Evolutionary conservation across 1,140 invertebrate genomes (phyloP).

Genomic region (Drosophila subpulchrella): DNA sequence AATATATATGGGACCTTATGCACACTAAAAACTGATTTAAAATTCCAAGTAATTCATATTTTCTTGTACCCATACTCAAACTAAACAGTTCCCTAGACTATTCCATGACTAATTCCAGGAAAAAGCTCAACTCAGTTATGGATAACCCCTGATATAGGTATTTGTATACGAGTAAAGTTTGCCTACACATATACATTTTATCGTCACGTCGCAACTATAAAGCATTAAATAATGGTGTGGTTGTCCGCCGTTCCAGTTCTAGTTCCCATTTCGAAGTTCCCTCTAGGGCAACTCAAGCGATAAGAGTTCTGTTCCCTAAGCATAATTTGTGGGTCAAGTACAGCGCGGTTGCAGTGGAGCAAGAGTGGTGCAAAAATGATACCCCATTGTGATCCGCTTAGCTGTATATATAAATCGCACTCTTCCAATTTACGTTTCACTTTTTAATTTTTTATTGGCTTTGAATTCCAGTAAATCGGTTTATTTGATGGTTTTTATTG

Average conservation of each 20-base stretch:
- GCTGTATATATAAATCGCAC: not conserved
- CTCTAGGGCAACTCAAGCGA: slow-evolving; percentile 4
- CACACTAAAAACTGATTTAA: not conserved
- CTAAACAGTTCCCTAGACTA: not conserved
- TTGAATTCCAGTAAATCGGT: slow-evolving; percentile 50
- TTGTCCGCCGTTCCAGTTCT: slow-evolving; percentile 12
- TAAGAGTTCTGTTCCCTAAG: slow-evolving; percentile 41
- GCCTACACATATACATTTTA: slow-evolving; percentile 45
- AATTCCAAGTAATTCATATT: not conserved
- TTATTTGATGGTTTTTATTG: slow-evolving; percentile 32
- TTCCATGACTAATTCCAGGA: slow-evolving; percentile 13
- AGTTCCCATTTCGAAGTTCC: slow-evolving; percentile 18
- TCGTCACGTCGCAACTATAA: slow-evolving; percentile 66
- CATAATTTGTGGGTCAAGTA: slow-evolving; percentile 76
- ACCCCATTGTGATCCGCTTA: slow-evolving; percentile 13
- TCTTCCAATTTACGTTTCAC: not conserved
- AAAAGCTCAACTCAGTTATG: slow-evolving; percentile 19
- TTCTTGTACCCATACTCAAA: not conserved
- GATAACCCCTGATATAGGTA: slow-evolving; percentile 25
- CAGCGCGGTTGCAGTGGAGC: slow-evolving; percentile 20
- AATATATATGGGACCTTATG: not conserved
- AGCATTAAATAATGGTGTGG: slow-evolving; percentile 63
- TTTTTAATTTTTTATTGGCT: slow-evolving; percentile 6
- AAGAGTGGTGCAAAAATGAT: slow-evolving; percentile 2
- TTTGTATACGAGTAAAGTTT: slow-evolving; percentile 3